Evolutionary conservation across 1,140 invertebrate genomes (phyloP), one percentile per base, ranked within the genome.

Genomic region (Eriocheir sinensis): DNA sequence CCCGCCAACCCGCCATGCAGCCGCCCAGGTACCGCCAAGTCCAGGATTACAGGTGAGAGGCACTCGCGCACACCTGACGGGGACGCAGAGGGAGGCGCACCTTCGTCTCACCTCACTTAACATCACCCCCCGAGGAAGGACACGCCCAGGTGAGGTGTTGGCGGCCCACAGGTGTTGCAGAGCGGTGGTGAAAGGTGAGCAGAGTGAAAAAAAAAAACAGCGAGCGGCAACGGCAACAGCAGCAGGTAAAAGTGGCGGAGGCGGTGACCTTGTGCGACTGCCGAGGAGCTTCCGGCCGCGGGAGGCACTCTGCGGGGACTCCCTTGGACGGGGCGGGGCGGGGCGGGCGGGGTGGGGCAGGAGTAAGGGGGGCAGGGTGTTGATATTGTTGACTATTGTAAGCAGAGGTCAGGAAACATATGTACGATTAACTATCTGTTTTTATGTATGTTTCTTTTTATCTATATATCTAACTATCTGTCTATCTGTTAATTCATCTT

Each of bases 231-330:
- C 27, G 85, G 85, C 85, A 88, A 88, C 85, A 88, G 38, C 85
- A 79, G 1, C 38, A 79, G 34, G 89, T 72, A 79, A 91, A 80
- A 91, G 89, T 79, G 34, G 53, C 48, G 34, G 53, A 79, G 53
- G 34, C 34, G 89, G n/a, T 91, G 89, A 79, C 89, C 89, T 91
- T 91, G 89, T 36, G n/a, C 32, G n/a, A 48, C 60, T n/a, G 60
- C 60, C 27, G 60, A 72, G 60, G 60, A 72, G 60, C 60, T 72
- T 72, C 60, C 60, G 60, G 60, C 60, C 6, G 60, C 27, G 60
- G 60, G 60, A 72, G 60, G 60, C 27, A 72, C 60, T 72, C 60
- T n/a, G n/a, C 60, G 27, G 60, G 60, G 60, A 27, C 3, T 72
- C 4, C 60, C 60, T 27, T 21, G 8, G 60, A n/a, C 60, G 60